Percentiles rank a stretch among this genome's conserved stretches.
phyloP scores from a whole-genome alignment of 1,140 invertebrate species.

The Theocolax elegans region DNA sequence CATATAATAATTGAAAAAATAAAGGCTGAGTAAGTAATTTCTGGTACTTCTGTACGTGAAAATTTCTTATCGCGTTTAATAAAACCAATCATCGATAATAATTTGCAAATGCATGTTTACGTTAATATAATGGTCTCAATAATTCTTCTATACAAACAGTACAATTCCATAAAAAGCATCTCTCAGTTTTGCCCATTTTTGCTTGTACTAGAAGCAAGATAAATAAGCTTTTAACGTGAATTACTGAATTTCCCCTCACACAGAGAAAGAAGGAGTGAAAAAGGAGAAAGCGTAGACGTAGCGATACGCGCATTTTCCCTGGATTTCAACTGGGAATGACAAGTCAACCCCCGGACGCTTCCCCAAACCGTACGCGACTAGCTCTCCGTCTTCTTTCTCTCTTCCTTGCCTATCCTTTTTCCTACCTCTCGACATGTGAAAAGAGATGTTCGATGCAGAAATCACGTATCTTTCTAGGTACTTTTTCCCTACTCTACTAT shows the following conservation, averaged over 20 bases:
- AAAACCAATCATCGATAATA: too few relatives aligned
- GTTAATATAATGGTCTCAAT: neutral
- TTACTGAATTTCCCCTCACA: conserved; percentile 21
- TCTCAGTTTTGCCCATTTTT: neutral
- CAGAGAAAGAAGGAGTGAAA: conserved; percentile 1
- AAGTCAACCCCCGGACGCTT: neutral
- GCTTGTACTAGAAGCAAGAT: neutral
- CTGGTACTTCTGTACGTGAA: too few relatives aligned
- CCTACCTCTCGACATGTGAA: too few relatives aligned
- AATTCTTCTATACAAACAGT: neutral
- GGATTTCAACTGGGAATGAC: neutral
- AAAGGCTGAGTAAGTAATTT: too few relatives aligned
- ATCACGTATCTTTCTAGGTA: neutral
- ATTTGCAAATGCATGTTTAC: too few relatives aligned
- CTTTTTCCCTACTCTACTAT: too few relatives aligned
- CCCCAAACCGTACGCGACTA: neutral
- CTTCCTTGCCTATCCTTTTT: neutral
- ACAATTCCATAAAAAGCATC: conserved; percentile 5
- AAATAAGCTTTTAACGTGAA: conserved; percentile 14
- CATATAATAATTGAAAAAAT: too few relatives aligned
- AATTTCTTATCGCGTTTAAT: too few relatives aligned
- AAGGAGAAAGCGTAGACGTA: neutral
- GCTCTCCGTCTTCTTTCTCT: neutral
- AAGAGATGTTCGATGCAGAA: conserved; percentile 3
- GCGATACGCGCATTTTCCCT: neutral